Conservation (phyloP, 2,113 vertebrate genomes). For the Hystrix cristata region DNA sequence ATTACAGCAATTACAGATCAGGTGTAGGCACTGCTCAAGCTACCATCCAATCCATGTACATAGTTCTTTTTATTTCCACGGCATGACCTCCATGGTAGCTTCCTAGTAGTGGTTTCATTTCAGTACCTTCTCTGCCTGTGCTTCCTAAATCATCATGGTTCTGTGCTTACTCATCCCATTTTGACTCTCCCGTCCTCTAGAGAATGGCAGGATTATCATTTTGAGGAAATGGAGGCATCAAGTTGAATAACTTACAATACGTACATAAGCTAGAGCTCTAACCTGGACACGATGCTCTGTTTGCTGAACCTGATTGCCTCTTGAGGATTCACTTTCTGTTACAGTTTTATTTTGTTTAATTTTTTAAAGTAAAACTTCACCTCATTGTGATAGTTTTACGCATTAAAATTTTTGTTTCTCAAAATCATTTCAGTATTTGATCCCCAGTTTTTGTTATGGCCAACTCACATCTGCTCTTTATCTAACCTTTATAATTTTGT, state of each 20-base stretch:
- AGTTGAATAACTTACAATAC: neutral
- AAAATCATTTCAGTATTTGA: constrained; percentile 76
- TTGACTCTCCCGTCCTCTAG: neutral
- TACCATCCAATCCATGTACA: constrained; percentile 47
- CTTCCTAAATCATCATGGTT: constrained; percentile 50
- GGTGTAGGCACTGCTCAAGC: neutral
- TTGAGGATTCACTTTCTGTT: constrained; percentile 60
- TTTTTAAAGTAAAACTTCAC: constrained; percentile 78
- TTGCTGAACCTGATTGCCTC: constrained; percentile 36
- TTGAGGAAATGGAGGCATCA: constrained; percentile 62
- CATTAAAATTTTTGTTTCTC: constrained; percentile 76
- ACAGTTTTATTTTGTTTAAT: constrained; percentile 73
- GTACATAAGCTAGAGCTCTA: neutral
- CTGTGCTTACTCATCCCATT: constrained; percentile 65
- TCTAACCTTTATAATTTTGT: constrained; percentile 78
- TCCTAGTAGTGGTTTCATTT: neutral
- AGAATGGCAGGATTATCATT: constrained; percentile 63
- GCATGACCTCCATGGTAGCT: neutral
- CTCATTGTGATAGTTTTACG: constrained; percentile 77
- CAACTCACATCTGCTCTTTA: constrained; percentile 79
- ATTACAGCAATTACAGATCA: constrained; percentile 35
- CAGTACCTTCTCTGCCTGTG: constrained; percentile 44
- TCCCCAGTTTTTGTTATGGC: constrained; percentile 72
- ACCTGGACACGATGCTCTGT: neutral
- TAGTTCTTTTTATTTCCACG: constrained; percentile 43